These are phyloP conservation scores for Setophaga kirtlandii DNA, from an alignment of 2,113 vertebrate species.

Conservation along the genomic window DNA sequence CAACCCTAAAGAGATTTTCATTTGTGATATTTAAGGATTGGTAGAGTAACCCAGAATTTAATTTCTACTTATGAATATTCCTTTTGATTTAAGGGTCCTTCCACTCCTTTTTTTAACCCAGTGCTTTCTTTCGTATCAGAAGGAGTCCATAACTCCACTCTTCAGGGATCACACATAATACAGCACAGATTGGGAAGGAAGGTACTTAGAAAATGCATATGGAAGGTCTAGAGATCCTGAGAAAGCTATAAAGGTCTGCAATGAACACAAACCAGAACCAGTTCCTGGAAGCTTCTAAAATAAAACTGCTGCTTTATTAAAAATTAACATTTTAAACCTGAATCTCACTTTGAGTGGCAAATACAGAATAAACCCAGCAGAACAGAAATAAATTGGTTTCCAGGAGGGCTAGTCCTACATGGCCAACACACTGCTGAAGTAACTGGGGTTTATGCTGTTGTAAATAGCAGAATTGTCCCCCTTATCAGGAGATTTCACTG, in stretches of 20 bases:
- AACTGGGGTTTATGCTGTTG: background rate
- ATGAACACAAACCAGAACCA: background rate
- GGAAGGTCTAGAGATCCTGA: background rate
- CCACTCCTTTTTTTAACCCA: background rate
- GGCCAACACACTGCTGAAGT: background rate
- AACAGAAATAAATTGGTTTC: background rate
- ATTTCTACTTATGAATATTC: background rate
- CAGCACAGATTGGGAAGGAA: background rate
- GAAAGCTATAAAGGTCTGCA: slow-evolving; percentile 6
- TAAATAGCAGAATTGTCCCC: background rate
- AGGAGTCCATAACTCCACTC: background rate
- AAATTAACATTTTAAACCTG: slow-evolving; percentile 6
- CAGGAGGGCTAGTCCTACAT: background rate
- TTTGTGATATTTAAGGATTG: background rate
- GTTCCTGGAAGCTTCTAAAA: slow-evolving; percentile 17
- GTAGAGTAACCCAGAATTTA: background rate
- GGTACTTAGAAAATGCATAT: background rate
- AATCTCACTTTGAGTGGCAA: background rate
- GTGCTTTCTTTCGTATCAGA: background rate
- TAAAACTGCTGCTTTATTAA: slow-evolving; percentile 4
- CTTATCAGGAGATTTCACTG: background rate
- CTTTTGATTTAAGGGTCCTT: background rate
- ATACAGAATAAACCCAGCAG: background rate
- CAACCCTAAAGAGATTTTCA: background rate
- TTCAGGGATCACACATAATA: background rate